Evolutionary conservation across 2,888 invertebrate genomes (phyloP), one percentile per base, ranked within the genome.

Genomic region (Habrosyne pyritoides): DNA sequence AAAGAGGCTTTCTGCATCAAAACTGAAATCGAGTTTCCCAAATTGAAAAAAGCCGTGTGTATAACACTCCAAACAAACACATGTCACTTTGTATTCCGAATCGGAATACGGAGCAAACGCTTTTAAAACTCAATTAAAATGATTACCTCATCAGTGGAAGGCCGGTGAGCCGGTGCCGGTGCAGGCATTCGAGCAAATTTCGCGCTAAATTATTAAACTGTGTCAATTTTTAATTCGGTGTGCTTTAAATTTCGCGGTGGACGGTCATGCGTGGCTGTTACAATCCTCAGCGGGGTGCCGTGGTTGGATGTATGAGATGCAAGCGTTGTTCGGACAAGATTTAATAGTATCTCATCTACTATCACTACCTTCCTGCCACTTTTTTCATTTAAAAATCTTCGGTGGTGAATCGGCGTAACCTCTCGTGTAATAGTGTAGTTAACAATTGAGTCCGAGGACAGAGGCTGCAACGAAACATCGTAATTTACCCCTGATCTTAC

Each of bases 201-300:
- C 53, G 58, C 59, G 60, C 54, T 71, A 57, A 76, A 76, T 74
- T 71, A 77, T 75, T 72, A 69, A 69, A 67, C 73, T 70, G 67
- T 66, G 67, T 64, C 62, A 66, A 68, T 74, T 76, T 81, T 79
- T 79, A 76, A 77, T 78, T 69, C 70, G 51, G 56, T 55, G 54
- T 70, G 74, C 50, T 73, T 79, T 76, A 75, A 75, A 77, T 78
- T 75, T 68, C 66, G 71, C 61, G 67, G 69, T 64, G 61, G 63
- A 54, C 49, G 62, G 67, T 67, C 61, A 53, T 49, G 42, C 47
- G 60, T 57, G 47, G 48, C 3, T 59, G 14, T 33, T 52, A 52
- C 54, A 54, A 59, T 54, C 52, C 59, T 30, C 28, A 46, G 26
- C 12, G 53, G 50, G 42, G 56, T 51, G 54, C 52, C 18, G 52